Percentiles rank a stretch among this genome's conserved stretches.
Evolutionary conservation across 1,140 invertebrate genomes (phyloP).

Genomic region (Trigoniulus corallinus): DNA sequence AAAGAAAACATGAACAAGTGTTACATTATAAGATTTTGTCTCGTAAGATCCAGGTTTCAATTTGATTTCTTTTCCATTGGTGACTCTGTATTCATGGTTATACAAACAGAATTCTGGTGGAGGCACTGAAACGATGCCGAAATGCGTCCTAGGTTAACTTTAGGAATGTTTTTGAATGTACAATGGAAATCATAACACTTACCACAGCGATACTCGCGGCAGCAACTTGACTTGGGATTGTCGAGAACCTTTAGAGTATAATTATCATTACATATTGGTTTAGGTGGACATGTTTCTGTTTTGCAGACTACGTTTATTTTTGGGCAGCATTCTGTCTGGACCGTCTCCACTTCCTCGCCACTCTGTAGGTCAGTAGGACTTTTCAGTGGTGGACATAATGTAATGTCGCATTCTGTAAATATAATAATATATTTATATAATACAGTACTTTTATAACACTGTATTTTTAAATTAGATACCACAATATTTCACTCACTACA

Average conservation of each 20-base stretch:
- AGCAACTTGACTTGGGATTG: conserved; percentile 36
- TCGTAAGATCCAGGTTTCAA: not conserved
- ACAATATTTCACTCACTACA: conserved; percentile 5
- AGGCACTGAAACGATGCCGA: conserved; percentile 29
- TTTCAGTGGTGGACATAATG: conserved; percentile 5
- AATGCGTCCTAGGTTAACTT: not conserved
- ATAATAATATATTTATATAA: conserved; percentile 6
- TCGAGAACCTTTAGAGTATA: conserved; percentile 30
- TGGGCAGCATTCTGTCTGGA: conserved; percentile 50
- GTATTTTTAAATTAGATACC: not conserved
- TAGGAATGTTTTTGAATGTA: not conserved
- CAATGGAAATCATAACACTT: conserved; percentile 13
- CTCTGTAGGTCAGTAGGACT: conserved; percentile 9
- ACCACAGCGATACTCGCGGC: conserved; percentile 46
- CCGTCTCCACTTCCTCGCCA: conserved; percentile 38
- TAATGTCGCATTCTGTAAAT: conserved; percentile 11
- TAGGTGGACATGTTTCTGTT: conserved; percentile 37
- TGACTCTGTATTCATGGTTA: conserved; percentile 22
- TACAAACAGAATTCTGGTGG: conserved; percentile 51
- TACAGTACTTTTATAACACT: not conserved
- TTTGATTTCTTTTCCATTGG: conserved; percentile 4
- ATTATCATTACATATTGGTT: conserved; percentile 36
- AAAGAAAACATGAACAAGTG: conserved; percentile 27
- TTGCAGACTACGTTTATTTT: conserved; percentile 38
- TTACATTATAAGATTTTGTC: not conserved